Percentiles rank a stretch among this genome's conserved stretches.
Conservation (phyloP, 2,797 vertebrate species). For the Carcharodon carcharias region DNA sequence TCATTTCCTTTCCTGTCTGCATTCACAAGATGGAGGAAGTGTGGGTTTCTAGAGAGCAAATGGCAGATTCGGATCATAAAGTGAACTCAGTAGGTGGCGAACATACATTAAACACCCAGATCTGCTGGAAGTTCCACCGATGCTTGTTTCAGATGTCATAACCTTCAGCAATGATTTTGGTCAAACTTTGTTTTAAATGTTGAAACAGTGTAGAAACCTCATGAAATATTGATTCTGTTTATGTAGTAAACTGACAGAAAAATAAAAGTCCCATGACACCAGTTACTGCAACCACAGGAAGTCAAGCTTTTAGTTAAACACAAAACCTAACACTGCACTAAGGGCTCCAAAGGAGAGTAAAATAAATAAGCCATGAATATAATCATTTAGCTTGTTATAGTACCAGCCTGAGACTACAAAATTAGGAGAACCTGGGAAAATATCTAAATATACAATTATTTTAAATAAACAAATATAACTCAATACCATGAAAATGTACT, state of each 20-base stretch:
- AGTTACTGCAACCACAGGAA: conserved; percentile 25
- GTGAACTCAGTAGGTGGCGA: too few relatives aligned
- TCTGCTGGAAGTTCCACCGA: neutral
- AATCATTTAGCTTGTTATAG: neutral
- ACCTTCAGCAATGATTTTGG: neutral
- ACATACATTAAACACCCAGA: conserved; percentile 3
- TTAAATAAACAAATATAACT: neutral
- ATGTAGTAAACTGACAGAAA: neutral
- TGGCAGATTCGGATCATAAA: conserved; percentile 18
- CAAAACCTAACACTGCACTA: neutral
- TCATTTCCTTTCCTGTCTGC: conserved; percentile 32
- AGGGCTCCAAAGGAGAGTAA: neutral
- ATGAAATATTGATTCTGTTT: neutral
- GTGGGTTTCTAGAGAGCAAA: neutral
- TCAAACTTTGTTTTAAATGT: neutral
- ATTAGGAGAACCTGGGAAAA: neutral
- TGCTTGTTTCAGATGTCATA: neutral
- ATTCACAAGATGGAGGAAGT: conserved; percentile 9
- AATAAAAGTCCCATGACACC: conserved; percentile 10
- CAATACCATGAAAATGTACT: neutral
- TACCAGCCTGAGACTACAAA: neutral
- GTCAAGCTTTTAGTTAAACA: neutral
- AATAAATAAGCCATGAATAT: neutral
- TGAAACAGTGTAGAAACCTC: neutral
- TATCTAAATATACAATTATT: neutral